Conservation (phyloP, 2,888 invertebrate species). For the Ectemnius lituratus region DNA sequence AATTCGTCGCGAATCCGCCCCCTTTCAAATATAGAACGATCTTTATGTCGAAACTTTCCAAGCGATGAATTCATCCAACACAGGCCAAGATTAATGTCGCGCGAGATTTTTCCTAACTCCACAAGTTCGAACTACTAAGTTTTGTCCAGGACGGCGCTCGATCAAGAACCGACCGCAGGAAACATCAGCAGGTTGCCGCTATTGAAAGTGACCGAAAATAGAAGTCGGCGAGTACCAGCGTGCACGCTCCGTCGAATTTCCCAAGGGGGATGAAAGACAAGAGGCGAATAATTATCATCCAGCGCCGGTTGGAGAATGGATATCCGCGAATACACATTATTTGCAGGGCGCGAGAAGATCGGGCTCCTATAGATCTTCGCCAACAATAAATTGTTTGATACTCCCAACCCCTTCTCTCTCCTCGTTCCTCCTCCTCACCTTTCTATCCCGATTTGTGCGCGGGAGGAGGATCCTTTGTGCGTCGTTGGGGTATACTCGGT, state of each 20-base stretch:
- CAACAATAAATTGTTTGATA: conserved; percentile 4
- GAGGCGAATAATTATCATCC: conserved; percentile 8
- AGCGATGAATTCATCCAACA: conserved; percentile 48
- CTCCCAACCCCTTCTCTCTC: not conserved
- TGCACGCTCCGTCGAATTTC: too few relatives aligned
- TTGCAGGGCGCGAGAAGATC: not conserved
- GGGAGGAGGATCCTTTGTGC: not conserved
- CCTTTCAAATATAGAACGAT: conserved; percentile 20
- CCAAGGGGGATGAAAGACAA: too few relatives aligned
- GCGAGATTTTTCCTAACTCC: conserved; percentile 28
- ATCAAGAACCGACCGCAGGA: too few relatives aligned
- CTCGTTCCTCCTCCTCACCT: not conserved
- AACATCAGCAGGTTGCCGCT: conserved; percentile 1
- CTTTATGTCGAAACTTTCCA: conserved; percentile 42
- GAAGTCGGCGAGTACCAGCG: too few relatives aligned
- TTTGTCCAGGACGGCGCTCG: too few relatives aligned
- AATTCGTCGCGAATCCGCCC: conserved; percentile 35
- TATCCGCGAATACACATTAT: not conserved
- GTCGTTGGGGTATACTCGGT: not conserved
- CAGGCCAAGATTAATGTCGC: conserved; percentile 58
- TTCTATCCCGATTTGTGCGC: not conserved
- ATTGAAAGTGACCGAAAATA: conserved; percentile 8
- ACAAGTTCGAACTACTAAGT: too few relatives aligned
- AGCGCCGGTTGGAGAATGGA: not conserved
- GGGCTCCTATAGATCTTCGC: not conserved